Evolutionary conservation across 2,797 vertebrate genomes (phyloP), one percentile per base, ranked within the genome.

Genomic region (Ceyx erithaca): DNA sequence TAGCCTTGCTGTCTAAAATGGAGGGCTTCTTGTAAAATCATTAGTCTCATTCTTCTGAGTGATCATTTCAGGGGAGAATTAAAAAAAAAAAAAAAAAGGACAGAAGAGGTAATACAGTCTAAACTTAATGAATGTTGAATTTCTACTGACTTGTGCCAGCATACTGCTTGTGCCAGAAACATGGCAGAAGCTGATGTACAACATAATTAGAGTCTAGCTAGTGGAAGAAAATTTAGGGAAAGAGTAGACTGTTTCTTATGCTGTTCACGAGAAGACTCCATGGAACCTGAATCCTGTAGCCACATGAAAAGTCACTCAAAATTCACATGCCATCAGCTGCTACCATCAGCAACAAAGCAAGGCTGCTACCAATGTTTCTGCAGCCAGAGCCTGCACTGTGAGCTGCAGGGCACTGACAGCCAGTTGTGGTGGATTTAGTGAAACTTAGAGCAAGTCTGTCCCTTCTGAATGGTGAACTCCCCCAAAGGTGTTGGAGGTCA

Each of bases 111-210:
- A 87, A 59, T 43, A 46, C 25, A 70, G 49, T 67, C 22, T 70
- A 91, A 89, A 28, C 61, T 78, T 91, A 80, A 73, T 37, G 46
- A 93, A 87, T 40, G 67, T 22, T 90, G 83, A 79, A 89, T 91
- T 94, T 92, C 52, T 63, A 84, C 51, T 52, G 73, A 55, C 55
- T 88, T 55, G 40, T 76, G 80, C 70, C 70, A 89, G 54, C 33
- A 20, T 2, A 13, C 46, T 80, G 22, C 58, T 37, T 10, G 4
- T 80, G 82, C 87, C 89, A 91, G 33, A 61, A 83, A 87, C 85
- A 86, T 71, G 67, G 82, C 73, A 92, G 70, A 90, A 86, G 82
- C 75, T 80, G 43, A 89, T 69, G 17, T 71, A 86, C 67, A 72
- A 72, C 59, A 55, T 57, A 88, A 72, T 81, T 69, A 66, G 43